These are phyloP conservation scores for Venusia cambrica DNA, from an alignment of 2,888 invertebrate species.

Conservation along the genomic window DNA sequence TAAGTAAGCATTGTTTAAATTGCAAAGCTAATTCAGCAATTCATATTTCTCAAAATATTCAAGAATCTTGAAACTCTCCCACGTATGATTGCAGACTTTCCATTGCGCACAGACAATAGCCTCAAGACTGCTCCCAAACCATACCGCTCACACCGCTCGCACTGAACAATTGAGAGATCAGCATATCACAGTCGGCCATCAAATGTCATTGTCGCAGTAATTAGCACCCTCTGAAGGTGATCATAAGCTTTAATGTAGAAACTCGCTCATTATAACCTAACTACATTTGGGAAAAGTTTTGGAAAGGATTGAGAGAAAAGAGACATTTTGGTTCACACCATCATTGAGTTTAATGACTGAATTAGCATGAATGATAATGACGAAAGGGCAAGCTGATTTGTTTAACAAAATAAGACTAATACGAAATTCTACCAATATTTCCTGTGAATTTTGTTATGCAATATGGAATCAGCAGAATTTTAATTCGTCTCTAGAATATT, in stretches of 20 bases:
- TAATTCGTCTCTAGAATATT: neutral
- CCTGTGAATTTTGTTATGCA: slow-evolving; percentile 2
- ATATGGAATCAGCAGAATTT: slow-evolving; percentile 2
- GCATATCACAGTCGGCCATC: slow-evolving; percentile 65
- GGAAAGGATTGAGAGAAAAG: slow-evolving; percentile 13
- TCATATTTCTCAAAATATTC: slow-evolving; percentile 10
- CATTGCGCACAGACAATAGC: slow-evolving; percentile 45
- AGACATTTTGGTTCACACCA: slow-evolving; percentile 6
- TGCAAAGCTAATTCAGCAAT: slow-evolving; percentile 4
- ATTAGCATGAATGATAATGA: slow-evolving; percentile 1
- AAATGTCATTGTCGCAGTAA: slow-evolving; percentile 58
- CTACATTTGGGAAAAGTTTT: slow-evolving; percentile 3
- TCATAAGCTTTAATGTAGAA: slow-evolving; percentile 19
- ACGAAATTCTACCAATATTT: neutral
- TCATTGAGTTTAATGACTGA: slow-evolving; percentile 1
- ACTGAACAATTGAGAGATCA: slow-evolving; percentile 67
- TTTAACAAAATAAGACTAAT: slow-evolving; percentile 9
- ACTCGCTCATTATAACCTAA: slow-evolving; percentile 11
- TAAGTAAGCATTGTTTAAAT: slow-evolving; percentile 6
- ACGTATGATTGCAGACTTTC: slow-evolving; percentile 42
- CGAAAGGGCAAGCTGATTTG: slow-evolving; percentile 2
- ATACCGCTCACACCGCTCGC: slow-evolving; percentile 49
- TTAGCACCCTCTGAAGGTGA: slow-evolving; percentile 37
- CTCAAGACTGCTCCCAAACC: slow-evolving; percentile 37
- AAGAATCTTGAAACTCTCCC: slow-evolving; percentile 32